These are phyloP conservation scores for Ormyrus labotus DNA, from an alignment of 2,888 invertebrate genomes.

Conservation along the genomic window DNA sequence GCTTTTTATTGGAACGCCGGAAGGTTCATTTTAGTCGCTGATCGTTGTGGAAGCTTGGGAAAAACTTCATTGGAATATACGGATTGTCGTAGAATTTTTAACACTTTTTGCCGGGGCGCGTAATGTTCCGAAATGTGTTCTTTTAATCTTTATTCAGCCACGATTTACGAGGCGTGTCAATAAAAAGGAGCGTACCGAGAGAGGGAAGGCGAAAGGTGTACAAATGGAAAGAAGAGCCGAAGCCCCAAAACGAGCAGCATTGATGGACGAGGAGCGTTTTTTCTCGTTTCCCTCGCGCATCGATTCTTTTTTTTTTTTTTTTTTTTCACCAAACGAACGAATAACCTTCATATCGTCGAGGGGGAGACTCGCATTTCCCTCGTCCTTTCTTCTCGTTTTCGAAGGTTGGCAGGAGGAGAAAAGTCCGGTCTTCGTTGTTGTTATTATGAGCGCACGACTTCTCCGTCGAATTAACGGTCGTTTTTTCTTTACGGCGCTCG, in stretches of 20 bases:
- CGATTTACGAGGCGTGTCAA: too few species aligned
- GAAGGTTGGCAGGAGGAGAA: not conserved
- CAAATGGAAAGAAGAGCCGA: not conserved
- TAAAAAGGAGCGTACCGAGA: not conserved
- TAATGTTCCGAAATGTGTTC: too few species aligned
- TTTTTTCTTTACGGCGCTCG: not conserved
- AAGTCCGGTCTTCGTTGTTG: not conserved
- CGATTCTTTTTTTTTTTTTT: too few species aligned
- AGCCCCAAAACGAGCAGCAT: not conserved
- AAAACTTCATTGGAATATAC: too few species aligned
- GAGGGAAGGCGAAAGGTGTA: not conserved
- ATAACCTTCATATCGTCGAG: too few species aligned
- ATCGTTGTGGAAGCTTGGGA: too few species aligned
- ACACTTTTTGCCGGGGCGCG: too few species aligned
- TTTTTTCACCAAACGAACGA: too few species aligned
- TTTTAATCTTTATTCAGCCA: too few species aligned
- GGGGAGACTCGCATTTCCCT: not conserved
- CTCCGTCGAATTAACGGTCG: not conserved
- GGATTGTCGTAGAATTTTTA: too few species aligned
- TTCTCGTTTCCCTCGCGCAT: not conserved
- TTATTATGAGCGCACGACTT: not conserved
- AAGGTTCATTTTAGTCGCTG: too few species aligned
- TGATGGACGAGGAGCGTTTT: constrained; percentile 13
- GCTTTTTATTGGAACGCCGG: too few species aligned
- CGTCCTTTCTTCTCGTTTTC: not conserved